These are phyloP conservation scores for Scaptomyza polygonia DNA, from an alignment of 2,888 invertebrate genomes.

Conservation along the genomic window DNA sequence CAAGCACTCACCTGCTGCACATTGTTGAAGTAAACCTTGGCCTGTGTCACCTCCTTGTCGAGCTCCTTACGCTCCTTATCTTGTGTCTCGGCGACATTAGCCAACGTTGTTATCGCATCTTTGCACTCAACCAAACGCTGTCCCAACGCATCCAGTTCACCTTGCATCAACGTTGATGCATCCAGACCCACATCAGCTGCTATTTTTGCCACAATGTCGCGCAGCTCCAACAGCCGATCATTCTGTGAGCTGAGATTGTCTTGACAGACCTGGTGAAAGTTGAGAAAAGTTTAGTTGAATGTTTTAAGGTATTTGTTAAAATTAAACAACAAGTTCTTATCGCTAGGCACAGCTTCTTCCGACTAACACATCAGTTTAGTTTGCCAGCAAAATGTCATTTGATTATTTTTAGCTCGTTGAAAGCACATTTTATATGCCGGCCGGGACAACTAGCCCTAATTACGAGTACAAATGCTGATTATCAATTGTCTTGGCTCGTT, in stretches of 20 bases:
- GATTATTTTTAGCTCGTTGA: conserved; percentile 43
- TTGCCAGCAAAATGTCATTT: conserved; percentile 52
- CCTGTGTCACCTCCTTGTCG: conserved; percentile 86
- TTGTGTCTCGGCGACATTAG: conserved; percentile 90
- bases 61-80: conserved; percentile 86
- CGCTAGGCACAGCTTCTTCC: neutral
- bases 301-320: neutral
- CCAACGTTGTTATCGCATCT: conserved; percentile 89
- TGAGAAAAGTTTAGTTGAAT: neutral
- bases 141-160: conserved; percentile 91
- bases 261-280: conserved; percentile 88
- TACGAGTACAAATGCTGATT: conserved; percentile 33
- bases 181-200: conserved; percentile 91
- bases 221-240: conserved; percentile 88
- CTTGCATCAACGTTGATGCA: conserved; percentile 89
- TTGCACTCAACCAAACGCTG: conserved; percentile 90
- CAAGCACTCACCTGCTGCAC: conserved; percentile 89
- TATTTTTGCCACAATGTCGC: conserved; percentile 90
- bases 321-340: neutral
- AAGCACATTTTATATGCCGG: conserved; percentile 12
- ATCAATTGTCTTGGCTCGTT: conserved; percentile 48
- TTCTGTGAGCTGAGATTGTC: conserved; percentile 90
- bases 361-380: conserved; percentile 11
- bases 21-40: conserved; percentile 88
- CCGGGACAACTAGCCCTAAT: conserved; percentile 8